Base-by-base conservation (phyloP, 30 jellyfish, hydroid and myxozoan genomes). In the Aurelia aurita region DNA sequence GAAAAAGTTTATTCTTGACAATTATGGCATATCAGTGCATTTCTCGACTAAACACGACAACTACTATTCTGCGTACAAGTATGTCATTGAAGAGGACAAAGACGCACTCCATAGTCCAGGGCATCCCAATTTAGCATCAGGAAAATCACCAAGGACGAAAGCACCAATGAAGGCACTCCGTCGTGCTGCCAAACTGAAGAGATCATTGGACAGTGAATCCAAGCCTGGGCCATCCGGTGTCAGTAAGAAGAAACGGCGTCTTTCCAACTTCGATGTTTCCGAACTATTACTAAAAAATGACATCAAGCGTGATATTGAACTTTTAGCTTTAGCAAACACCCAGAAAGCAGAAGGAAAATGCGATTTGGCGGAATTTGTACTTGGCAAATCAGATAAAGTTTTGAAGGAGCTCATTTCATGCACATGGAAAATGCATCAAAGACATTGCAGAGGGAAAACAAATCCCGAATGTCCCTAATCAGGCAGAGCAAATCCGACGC, bases 91-190 rank as follows among this genome's bases (percentile, higher is more conserved):
- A 49, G 31, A 27, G 25, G 88, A 84, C 69, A 29, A 39, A 0
- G 1, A 49, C 7, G 94, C 77, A 11, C 72, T 49, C 61, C 89
- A 69, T 32, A 69, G 80, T 46, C 0, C 31, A 32, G 58, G 27
- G 28, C 94, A 84, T 70, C 89, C 94, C 39, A 84, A 68, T 57
- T 84, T 3, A 26, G 57, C 54, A 86, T 5, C 55, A 13, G 43
- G 4, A 47, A 58, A 5, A n/a, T 84, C 94, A 2, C 94, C 94
- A 69, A 69, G 49, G 46, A 84, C 94, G 3, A 84, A 69, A 72
- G 39, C 34, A 0, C 26, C 68, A 47, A 69, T 55, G 94, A 55
- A 8, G 31, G 94, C 94, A 5, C 26, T 49, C 43, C 46, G 45
- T 2, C 67, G 2, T 2, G 31, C 20, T 2, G 27, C 34, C 58